Evolutionary conservation across 2,888 invertebrate species (phyloP).

Genomic region (Drosophila mulleri): DNA sequence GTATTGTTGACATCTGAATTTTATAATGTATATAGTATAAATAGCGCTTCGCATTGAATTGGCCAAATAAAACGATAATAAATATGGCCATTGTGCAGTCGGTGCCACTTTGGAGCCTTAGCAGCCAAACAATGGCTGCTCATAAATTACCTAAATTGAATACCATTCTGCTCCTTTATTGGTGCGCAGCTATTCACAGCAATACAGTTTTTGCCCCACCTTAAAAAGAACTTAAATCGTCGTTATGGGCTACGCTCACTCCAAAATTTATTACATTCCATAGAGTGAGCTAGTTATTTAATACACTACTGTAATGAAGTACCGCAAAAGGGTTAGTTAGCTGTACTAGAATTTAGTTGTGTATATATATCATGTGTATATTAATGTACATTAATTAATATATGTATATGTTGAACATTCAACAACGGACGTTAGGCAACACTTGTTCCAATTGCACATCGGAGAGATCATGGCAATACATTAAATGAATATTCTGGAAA

Average conservation of each 20-base stretch:
- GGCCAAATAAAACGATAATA: conserved; percentile 72
- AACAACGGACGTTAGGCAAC: too few species aligned
- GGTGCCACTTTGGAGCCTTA: conserved; percentile 32
- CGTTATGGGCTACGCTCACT: conserved; percentile 38
- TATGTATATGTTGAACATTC: too few species aligned
- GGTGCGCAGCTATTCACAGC: conserved; percentile 27
- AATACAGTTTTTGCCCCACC: not conserved
- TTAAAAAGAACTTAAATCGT: conserved; percentile 13
- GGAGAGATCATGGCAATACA: too few species aligned
- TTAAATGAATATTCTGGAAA: too few species aligned
- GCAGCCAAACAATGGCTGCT: conserved; percentile 59
- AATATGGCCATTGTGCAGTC: conserved; percentile 70
- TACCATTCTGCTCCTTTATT: conserved; percentile 54
- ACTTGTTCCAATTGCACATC: too few species aligned
- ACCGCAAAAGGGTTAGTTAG: not conserved
- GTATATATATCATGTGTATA: too few species aligned
- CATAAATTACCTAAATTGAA: conserved; percentile 80
- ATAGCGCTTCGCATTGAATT: conserved; percentile 59
- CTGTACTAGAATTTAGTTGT: not conserved
- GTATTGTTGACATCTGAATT: conserved; percentile 32
- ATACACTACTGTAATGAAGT: conserved; percentile 33
- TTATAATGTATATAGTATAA: conserved; percentile 29
- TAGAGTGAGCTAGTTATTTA: conserved; percentile 26
- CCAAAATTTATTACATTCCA: conserved; percentile 70
- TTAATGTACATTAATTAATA: too few species aligned